Conservation (phyloP, 1,140 invertebrate genomes). For the Bombyx mori region DNA sequence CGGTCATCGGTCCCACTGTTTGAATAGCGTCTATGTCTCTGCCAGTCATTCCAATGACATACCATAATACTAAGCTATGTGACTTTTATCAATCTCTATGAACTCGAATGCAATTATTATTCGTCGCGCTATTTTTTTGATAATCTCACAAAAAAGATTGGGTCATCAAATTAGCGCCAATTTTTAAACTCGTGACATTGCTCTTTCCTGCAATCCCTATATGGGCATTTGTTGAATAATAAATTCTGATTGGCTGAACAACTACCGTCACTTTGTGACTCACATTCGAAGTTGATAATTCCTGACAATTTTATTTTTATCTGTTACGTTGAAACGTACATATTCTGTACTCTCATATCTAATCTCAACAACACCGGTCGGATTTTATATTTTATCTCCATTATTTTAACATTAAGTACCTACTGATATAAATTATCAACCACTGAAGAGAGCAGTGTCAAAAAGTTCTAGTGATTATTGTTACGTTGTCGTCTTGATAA, state of each 20-base stretch:
- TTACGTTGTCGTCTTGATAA: background rate
- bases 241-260: slow-evolving; percentile 47
- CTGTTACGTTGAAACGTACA: slow-evolving; percentile 25
- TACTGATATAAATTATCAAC: too few relatives aligned
- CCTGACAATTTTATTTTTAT: slow-evolving; percentile 21
- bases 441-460: too few relatives aligned
- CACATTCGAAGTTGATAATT: slow-evolving; percentile 38
- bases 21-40: too few relatives aligned
- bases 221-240: slow-evolving; percentile 64
- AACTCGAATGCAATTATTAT: too few relatives aligned
- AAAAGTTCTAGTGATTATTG: too few relatives aligned
- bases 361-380: slow-evolving; percentile 27
- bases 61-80: too few relatives aligned
- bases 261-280: slow-evolving; percentile 52
- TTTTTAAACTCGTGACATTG: slow-evolving; percentile 13
- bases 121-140: too few relatives aligned
- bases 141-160: too few relatives aligned
- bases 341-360: slow-evolving; percentile 37
- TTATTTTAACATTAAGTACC: slow-evolving; percentile 11
- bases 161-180: slow-evolving; percentile 2
- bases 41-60: too few relatives aligned
- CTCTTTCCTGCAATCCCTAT: slow-evolving; percentile 59
- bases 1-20: too few relatives aligned
- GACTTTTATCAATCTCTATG: too few relatives aligned
- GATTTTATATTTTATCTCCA: slow-evolving; percentile 28